These are phyloP conservation scores for Leptogaster cylindrica DNA, from an alignment of 2,888 invertebrate species.

Conservation along the genomic window DNA sequence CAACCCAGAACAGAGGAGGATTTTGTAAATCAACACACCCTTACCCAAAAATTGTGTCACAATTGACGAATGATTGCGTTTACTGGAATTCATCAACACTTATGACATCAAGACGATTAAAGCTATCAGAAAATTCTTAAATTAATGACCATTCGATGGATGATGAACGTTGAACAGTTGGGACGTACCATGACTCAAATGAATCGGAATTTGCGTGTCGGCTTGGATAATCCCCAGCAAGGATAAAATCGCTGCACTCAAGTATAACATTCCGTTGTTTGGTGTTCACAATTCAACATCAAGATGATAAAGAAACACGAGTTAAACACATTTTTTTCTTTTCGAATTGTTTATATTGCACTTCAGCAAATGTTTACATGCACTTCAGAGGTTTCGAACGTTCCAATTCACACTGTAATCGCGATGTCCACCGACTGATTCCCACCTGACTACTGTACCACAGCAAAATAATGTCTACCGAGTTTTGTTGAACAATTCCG, in stretches of 20 bases:
- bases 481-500: conserved; percentile 23
- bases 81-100: too few relatives aligned
- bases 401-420: conserved; percentile 12
- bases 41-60: background rate
- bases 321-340: conserved; percentile 18
- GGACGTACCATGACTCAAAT: conserved; percentile 22
- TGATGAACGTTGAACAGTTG: background rate
- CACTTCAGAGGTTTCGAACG: conserved; percentile 20
- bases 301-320: too few relatives aligned
- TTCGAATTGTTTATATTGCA: conserved; percentile 4
- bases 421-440: conserved; percentile 18
- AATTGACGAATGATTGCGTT: background rate
- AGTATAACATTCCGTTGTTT: conserved; percentile 4
- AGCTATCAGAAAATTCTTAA: too few relatives aligned
- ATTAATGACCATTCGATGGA: too few relatives aligned
- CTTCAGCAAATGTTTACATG: conserved; percentile 8
- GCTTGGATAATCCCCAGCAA: conserved; percentile 6
- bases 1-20: conserved; percentile 9
- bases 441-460: conserved; percentile 23
- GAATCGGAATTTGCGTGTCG: conserved; percentile 22
- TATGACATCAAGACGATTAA: too few relatives aligned
- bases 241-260: conserved; percentile 7
- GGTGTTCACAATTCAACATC: too few relatives aligned
- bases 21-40: conserved; percentile 4
- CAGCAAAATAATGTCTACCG: background rate